These are phyloP conservation scores for Rhagophthalmus giganteus DNA, from an alignment of 2,888 invertebrate species.

Conservation along the genomic window DNA sequence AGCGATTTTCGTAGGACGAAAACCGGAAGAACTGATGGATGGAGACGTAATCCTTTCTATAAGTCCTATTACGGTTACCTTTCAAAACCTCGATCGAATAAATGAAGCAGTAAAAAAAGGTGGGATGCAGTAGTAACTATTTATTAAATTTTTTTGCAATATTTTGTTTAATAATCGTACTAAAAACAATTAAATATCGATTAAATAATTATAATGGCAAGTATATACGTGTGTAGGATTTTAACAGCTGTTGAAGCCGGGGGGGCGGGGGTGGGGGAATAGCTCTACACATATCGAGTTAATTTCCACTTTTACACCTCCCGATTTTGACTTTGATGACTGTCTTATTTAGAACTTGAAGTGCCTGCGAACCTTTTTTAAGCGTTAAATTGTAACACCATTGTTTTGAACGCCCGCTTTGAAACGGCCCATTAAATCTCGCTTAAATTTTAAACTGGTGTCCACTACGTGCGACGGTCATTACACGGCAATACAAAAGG, in stretches of 20 bases:
- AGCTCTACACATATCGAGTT: constrained; percentile 39
- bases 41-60: constrained; percentile 49
- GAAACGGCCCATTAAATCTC: constrained; percentile 21
- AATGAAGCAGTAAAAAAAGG: constrained; percentile 53
- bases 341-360: constrained; percentile 28
- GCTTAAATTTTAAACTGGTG: constrained; percentile 16
- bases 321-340: constrained; percentile 46
- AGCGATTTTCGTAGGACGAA: constrained; percentile 52
- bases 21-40: constrained; percentile 41
- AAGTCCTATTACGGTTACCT: constrained; percentile 54
- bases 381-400: constrained; percentile 43
- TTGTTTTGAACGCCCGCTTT: constrained; percentile 39
- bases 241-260: constrained; percentile 16
- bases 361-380: constrained; percentile 41
- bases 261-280: constrained; percentile 40
- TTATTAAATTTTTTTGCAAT: not conserved
- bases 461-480: constrained; percentile 10
- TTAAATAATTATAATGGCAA: too few relatives aligned
- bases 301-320: constrained; percentile 47
- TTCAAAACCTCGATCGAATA: constrained; percentile 54
- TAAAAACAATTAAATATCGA: too few relatives aligned
- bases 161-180: too few relatives aligned
- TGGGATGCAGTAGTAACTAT: constrained; percentile 23
- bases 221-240: too few relatives aligned
- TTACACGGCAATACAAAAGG: constrained; percentile 9